These are phyloP conservation scores for Capitulum mitella DNA, from an alignment of 2,888 invertebrate species.

Conservation along the genomic window DNA sequence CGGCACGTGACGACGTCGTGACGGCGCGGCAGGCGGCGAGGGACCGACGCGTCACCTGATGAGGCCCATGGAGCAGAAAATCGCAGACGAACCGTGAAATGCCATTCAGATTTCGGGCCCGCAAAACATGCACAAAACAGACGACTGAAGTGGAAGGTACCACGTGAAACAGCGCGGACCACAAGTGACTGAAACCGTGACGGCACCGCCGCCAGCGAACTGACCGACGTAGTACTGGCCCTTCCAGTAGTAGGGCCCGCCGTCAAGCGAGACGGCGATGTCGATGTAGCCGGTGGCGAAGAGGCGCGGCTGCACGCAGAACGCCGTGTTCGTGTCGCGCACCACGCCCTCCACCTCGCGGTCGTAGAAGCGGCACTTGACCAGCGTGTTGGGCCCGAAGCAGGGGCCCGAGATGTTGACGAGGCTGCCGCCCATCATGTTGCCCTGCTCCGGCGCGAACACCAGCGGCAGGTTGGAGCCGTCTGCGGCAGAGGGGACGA, in stretches of 20 bases:
- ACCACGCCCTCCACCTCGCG: slow-evolving; percentile 38
- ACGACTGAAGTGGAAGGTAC: too few relatives aligned
- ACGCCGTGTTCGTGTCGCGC: slow-evolving; percentile 59
- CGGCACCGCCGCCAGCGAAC: too few relatives aligned
- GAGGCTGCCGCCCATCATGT: slow-evolving; percentile 93
- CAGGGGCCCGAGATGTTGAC: slow-evolving; percentile 96
- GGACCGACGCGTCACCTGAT: too few relatives aligned
- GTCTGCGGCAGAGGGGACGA: slow-evolving; percentile 51
- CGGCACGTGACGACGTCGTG: too few relatives aligned
- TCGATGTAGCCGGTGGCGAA: slow-evolving; percentile 81
- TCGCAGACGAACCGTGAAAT: too few relatives aligned
- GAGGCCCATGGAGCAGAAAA: too few relatives aligned
- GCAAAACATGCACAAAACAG: too few relatives aligned
- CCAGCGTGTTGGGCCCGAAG: slow-evolving; percentile 64
- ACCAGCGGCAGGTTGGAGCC: slow-evolving; percentile 71
- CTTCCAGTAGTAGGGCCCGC: slow-evolving; percentile 73
- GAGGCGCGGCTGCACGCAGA: slow-evolving; percentile 80
- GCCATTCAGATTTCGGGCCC: too few relatives aligned
- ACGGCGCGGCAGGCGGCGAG: too few relatives aligned
- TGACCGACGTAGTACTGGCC: slow-evolving; percentile 85
- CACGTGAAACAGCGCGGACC: too few relatives aligned
- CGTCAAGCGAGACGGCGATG: slow-evolving; percentile 75
- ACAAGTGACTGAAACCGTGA: too few relatives aligned
- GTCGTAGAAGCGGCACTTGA: slow-evolving; percentile 56
- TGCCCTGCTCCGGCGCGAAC: slow-evolving; percentile 91